Evolutionary conservation across 2,113 vertebrate species (phyloP), one percentile per base, ranked within the genome.

Genomic region (Dolichotis patagonum): DNA sequence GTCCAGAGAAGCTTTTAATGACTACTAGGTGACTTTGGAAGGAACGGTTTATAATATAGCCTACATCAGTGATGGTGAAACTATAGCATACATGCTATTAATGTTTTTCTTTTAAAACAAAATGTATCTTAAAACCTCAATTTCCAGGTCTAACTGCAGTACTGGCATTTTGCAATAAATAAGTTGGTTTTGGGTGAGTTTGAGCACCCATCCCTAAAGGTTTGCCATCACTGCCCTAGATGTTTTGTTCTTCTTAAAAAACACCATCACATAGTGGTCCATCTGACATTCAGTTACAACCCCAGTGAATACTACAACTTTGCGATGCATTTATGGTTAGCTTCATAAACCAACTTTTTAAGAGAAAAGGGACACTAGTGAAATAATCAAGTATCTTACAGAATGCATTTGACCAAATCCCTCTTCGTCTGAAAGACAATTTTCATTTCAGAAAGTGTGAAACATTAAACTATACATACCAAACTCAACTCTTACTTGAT

Each of bases 241-340:
- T 69, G 28, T 71, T 91, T 26, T 78, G 22, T 62, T 86, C 46
- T 75, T 78, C 67, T 89, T 91, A 93, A 96, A 97, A 63, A 38
- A n/a, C 10, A 82, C 28, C 43, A 77, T 65, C 16, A 41, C 54
- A 46, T 30, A 92, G 46, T 60, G 86, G 71, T 67, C 43, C 54
- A 94, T 41, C 65, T 91, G 49, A 91, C 26, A 96, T 54, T 91
- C 38, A 83, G 7, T 35, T 69, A 30, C 30, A 35, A 87, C 7
- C 13, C 49, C 20, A 41, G 4, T 90, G 56, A 85, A 67, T 46
- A 52, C 46, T 49, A 80, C 1, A 90, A 58, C 24, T 90, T 62
- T 88, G 56, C 93, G 62, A 95, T 69, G 62, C 56, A 88, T 54
- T 92, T 60, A 73, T 35, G n/a, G 54, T 85, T 88, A 77, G 26